Evolutionary conservation across 2,797 vertebrate genomes (phyloP).

Genomic region (Scolopax rusticola): DNA sequence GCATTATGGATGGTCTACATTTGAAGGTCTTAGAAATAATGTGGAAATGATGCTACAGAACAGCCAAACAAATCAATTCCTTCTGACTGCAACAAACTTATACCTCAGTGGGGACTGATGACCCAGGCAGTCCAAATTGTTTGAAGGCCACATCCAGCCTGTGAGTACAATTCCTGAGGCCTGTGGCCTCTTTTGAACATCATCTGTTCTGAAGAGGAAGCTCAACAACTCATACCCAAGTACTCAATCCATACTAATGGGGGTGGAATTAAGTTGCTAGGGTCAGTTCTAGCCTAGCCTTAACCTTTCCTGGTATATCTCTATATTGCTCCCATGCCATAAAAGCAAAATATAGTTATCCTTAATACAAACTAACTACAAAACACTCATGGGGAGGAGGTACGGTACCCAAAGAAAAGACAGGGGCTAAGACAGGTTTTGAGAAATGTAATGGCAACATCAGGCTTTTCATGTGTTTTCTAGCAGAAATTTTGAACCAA

Average conservation of each 20-base stretch:
- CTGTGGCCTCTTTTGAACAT: not conserved
- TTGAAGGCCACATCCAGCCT: not conserved
- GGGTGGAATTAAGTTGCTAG: not conserved
- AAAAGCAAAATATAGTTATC: not conserved
- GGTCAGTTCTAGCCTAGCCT: not conserved
- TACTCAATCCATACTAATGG: rapidly evolving
- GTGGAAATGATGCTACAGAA: not conserved
- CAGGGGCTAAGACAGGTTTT: not conserved
- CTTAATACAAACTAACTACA: not conserved
- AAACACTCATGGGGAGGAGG: not conserved
- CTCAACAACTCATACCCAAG: not conserved
- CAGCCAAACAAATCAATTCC: not conserved
- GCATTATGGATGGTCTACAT: not conserved
- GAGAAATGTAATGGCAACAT: not conserved
- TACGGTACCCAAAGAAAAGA: not conserved
- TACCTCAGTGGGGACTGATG: not conserved
- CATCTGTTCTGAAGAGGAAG: not conserved
- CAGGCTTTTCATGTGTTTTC: not conserved
- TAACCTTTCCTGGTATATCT: not conserved
- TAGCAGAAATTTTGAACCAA: not conserved
- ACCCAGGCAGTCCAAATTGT: not conserved
- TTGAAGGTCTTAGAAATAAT: not conserved
- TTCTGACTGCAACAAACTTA: not conserved
- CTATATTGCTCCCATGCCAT: not conserved
- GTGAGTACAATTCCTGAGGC: not conserved